Conservation (phyloP, 2,888 invertebrate species). For the Onthophagus sagittarius region DNA sequence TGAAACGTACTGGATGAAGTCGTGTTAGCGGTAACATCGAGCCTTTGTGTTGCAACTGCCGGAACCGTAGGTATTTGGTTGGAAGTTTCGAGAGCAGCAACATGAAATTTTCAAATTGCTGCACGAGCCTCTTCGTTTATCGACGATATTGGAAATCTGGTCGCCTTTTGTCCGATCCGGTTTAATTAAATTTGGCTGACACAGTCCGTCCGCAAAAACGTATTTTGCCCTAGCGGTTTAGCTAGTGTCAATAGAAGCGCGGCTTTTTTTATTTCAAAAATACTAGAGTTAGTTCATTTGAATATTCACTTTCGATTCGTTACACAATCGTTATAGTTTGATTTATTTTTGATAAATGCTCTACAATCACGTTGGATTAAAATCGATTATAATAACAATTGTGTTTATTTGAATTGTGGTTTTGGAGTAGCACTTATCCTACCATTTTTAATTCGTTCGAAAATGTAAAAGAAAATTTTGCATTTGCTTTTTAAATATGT, state of each 20-base stretch:
- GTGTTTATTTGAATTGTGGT: too few relatives aligned
- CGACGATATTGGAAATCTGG: neutral
- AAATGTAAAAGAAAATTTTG: too few relatives aligned
- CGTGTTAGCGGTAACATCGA: neutral
- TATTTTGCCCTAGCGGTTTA: neutral
- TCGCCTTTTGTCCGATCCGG: neutral
- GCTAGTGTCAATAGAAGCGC: neutral
- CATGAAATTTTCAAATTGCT: neutral
- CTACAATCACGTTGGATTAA: too few relatives aligned
- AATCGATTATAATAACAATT: too few relatives aligned
- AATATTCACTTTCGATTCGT: neutral
- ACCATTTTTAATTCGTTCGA: too few relatives aligned
- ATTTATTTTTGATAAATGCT: too few relatives aligned
- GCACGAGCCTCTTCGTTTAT: neutral
- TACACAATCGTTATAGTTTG: too few relatives aligned
- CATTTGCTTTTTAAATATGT: too few relatives aligned
- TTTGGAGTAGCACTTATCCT: too few relatives aligned
- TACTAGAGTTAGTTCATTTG: neutral
- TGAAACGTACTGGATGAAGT: neutral
- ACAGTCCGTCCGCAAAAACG: neutral
- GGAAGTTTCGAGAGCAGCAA: neutral
- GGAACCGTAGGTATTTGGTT: neutral
- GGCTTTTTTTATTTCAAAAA: neutral
- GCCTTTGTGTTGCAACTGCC: neutral
- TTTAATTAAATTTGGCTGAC: neutral